Base-by-base conservation (phyloP, 2,888 invertebrate genomes). In the Nesidiocoris tenuis region DNA sequence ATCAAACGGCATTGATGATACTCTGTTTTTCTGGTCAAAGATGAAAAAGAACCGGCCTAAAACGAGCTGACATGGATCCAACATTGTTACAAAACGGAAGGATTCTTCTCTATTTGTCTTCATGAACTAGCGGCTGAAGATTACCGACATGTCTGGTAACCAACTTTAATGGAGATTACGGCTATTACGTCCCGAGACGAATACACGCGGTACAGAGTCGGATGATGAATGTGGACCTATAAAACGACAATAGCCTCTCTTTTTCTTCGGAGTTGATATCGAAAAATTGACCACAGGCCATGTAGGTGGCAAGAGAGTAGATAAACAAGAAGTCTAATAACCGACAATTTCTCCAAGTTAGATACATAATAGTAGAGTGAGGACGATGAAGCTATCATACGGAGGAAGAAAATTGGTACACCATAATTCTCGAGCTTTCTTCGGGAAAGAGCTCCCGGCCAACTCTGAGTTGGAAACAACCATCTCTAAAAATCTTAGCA, bases 221-320 rank as follows among this genome's bases (percentile, higher is more conserved):
- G 39, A 59, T 23, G 70, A 70, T 59, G 59, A 17, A 70, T 59
- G 59, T 19, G 18, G 57, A 17, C 22, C 22, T 9, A 57, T 67
- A 65, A 65, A 67, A 56, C 70, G 70, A 70, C 70, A 59, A 70
- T 59, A 65, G 25, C 24, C 57, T 23, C 3, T 39, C 39, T 39
- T 39, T 39, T 39, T 12, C 39, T 3, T 39, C 39, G 3, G 39
- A n/a, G 65, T 9, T 7, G 56, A 67, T 70, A 70, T 70, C 24
- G 59, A 59, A 70, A 23, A 56, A 16, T 70, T 59, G 18, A 56
- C 67, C 5, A 1, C 56, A 54, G n/a, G n/a, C n/a, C n/a, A n/a
- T n/a, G n/a, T n/a, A n/a, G n/a, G n/a, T n/a, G n/a, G n/a, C n/a
- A n/a, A n/a, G n/a, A n/a, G n/a, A n/a, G n/a, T 39, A 39, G 39